These are phyloP conservation scores for Drosophila ercepeae DNA, from an alignment of 1,140 invertebrate species.

Conservation along the genomic window DNA sequence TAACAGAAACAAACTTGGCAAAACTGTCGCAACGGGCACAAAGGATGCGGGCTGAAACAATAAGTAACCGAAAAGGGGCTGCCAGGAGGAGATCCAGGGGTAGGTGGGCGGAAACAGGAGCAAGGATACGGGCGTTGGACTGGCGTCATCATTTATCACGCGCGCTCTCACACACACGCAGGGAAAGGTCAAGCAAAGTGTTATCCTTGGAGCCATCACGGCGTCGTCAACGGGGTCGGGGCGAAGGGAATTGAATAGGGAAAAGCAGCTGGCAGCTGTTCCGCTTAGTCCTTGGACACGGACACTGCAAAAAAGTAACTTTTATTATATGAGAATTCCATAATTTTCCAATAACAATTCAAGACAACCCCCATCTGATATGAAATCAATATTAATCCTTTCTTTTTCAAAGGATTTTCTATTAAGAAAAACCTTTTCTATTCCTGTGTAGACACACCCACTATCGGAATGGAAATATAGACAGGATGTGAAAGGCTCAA, in stretches of 20 bases:
- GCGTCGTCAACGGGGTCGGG: constrained; percentile 19
- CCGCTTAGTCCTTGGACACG: constrained; percentile 35
- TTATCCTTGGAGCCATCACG: constrained; percentile 69
- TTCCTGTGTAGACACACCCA: constrained; percentile 24
- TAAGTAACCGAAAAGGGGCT: constrained; percentile 54
- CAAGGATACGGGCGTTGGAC: constrained; percentile 12
- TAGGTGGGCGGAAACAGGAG: background rate
- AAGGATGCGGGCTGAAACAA: constrained; percentile 66
- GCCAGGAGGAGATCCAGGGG: background rate
- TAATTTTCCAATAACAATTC: too few relatives aligned
- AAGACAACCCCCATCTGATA: too few relatives aligned
- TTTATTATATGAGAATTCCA: background rate
- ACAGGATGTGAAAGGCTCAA: constrained; percentile 39
- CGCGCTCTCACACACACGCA: constrained; percentile 24
- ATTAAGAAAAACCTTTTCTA: constrained; percentile 10
- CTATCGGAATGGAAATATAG: constrained; percentile 68
- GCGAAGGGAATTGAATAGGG: constrained; percentile 1
- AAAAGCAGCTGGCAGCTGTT: constrained; percentile 61
- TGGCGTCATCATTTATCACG: constrained; percentile 72
- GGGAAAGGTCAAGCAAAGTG: constrained; percentile 73
- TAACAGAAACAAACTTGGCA: constrained; percentile 30
- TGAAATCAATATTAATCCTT: background rate
- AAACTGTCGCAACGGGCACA: constrained; percentile 46
- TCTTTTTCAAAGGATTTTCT: background rate
- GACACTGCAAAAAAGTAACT: background rate